Conservation (phyloP, 2,797 vertebrate genomes). For the Garrulus glandarius region DNA sequence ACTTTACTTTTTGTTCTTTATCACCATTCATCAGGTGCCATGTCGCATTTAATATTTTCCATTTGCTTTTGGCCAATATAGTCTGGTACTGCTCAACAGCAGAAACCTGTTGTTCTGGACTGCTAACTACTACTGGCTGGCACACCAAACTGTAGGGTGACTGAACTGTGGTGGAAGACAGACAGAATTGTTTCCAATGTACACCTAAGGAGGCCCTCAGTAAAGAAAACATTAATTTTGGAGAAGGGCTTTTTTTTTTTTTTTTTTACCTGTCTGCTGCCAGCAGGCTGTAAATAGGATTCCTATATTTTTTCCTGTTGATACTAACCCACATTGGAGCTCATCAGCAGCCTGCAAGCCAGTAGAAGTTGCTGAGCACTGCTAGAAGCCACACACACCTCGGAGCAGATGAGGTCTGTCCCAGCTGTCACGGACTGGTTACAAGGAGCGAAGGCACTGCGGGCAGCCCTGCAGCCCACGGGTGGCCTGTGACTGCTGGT, state of each 20-base stretch:
- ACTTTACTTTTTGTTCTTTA: conserved; percentile 5
- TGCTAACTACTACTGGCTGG: conserved; percentile 62
- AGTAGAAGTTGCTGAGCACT: conserved; percentile 12
- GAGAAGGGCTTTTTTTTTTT: conserved; percentile 40
- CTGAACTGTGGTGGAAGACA: conserved; percentile 74
- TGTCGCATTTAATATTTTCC: conserved; percentile 47
- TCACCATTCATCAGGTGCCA: conserved; percentile 9
- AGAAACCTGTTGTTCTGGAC: conserved; percentile 75
- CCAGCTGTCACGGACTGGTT: neutral
- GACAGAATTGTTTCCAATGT: conserved; percentile 78
- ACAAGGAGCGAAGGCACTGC: neutral
- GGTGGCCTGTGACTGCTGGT: conserved; percentile 71
- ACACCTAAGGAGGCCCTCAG: conserved; percentile 79
- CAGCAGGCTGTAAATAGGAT: conserved; percentile 76
- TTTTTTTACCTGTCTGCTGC: conserved; percentile 58
- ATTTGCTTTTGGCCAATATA: neutral
- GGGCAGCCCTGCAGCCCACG: conserved; percentile 17
- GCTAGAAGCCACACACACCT: conserved; percentile 40
- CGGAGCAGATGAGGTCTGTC: neutral
- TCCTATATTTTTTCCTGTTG: conserved; percentile 68
- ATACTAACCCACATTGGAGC: conserved; percentile 58
- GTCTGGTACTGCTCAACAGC: conserved; percentile 53
- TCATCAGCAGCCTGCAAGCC: conserved; percentile 29
- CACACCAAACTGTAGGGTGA: conserved; percentile 56
- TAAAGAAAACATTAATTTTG: conserved; percentile 81